phyloP scores from a whole-genome alignment of 2,888 invertebrate genomes.

The Seira sanloemensis region DNA sequence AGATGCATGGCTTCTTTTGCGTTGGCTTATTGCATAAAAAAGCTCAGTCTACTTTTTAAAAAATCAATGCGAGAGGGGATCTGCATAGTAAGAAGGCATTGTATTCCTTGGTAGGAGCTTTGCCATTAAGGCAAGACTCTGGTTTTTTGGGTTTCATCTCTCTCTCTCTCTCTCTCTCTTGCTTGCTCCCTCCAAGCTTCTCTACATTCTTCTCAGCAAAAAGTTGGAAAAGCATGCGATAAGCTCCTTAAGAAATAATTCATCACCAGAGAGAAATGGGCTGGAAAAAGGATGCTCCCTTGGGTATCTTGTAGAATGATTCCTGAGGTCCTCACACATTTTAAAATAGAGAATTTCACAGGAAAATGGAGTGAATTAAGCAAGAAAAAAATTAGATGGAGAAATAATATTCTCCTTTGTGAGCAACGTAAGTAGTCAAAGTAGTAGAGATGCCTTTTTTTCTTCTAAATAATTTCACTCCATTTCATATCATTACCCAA shows the following conservation, averaged over 20 bases:
- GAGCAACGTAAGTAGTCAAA: too few species aligned
- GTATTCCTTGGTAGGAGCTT: too few species aligned
- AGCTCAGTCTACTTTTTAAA: too few species aligned
- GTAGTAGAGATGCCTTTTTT: too few species aligned
- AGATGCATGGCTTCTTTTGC: too few species aligned
- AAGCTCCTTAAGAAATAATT: constrained; percentile 62
- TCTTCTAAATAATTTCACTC: constrained; percentile 7
- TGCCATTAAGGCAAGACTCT: too few species aligned
- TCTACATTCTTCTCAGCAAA: neutral
- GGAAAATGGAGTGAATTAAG: constrained; percentile 34
- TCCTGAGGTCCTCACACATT: constrained; percentile 58
- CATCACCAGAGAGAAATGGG: constrained; percentile 62
- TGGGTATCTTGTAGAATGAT: constrained; percentile 61
- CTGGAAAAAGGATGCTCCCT: constrained; percentile 62
- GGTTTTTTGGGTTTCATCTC: neutral
- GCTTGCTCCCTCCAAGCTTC: neutral
- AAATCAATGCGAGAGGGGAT: too few species aligned
- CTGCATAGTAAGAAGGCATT: too few species aligned
- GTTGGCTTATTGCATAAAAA: too few species aligned
- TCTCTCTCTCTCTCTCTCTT: neutral
- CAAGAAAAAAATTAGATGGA: constrained; percentile 6
- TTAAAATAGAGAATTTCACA: too few species aligned
- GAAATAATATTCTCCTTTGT: too few species aligned
- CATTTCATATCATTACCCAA: constrained; percentile 28
- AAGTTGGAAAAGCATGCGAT: constrained; percentile 45